These are phyloP conservation scores for Poecilobothrus nobilitatus DNA, from an alignment of 2,888 invertebrate genomes.

Conservation along the genomic window DNA sequence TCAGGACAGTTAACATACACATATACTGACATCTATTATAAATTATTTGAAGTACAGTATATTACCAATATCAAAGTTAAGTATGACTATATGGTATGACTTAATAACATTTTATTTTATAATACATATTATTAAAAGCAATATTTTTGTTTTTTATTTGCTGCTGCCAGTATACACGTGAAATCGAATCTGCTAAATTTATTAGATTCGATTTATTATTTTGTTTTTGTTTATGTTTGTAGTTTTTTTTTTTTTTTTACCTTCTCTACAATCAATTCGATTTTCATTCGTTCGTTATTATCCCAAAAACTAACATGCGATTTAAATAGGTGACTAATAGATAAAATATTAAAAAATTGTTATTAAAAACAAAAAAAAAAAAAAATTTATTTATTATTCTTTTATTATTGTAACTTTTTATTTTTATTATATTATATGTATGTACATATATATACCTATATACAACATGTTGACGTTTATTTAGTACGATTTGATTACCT, in stretches of 20 bases:
- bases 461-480: not conserved
- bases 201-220: not conserved
- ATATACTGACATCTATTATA: not conserved
- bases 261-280: not conserved
- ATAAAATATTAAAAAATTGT: not conserved
- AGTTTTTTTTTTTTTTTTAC: not conserved
- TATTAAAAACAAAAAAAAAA: too few species aligned
- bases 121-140: too few species aligned
- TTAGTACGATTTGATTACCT: not conserved
- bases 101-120: not conserved
- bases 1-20: slow-evolving; percentile 3
- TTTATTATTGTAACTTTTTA: not conserved
- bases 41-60: not conserved
- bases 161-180: not conserved
- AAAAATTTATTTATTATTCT: not conserved
- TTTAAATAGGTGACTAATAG: not conserved
- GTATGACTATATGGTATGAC: not conserved
- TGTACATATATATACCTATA: too few species aligned
- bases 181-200: slow-evolving; percentile 1
- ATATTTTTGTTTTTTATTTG: not conserved
- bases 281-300: not conserved
- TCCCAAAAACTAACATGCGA: not conserved
- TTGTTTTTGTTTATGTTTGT: not conserved
- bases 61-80: too few species aligned
- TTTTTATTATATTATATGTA: not conserved